phyloP scores from a whole-genome alignment of 2,797 vertebrate genomes.

The Notoglanidium macrostoma region DNA sequence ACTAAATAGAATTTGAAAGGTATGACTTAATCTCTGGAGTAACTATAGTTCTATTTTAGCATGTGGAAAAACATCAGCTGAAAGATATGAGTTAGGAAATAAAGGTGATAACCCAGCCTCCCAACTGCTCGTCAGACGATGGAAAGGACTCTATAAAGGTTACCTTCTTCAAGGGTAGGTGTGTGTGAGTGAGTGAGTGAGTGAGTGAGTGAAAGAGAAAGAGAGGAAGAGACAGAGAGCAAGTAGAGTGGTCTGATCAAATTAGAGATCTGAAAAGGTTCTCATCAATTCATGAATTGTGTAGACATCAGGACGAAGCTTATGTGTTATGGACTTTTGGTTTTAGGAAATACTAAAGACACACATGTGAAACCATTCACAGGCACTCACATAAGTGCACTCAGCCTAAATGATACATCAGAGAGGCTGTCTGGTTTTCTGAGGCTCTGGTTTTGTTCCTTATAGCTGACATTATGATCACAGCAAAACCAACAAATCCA shows the following conservation, averaged over 20 bases:
- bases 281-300: slow-evolving; percentile 43
- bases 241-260: slow-evolving; percentile 39
- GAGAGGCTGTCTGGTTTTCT: slow-evolving; percentile 11
- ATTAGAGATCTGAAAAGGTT: slow-evolving; percentile 50
- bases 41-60: slow-evolving; percentile 47
- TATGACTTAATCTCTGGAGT: slow-evolving; percentile 49
- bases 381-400: slow-evolving; percentile 36
- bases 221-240: neutral
- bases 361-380: slow-evolving; percentile 29
- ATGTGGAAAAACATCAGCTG: slow-evolving; percentile 44
- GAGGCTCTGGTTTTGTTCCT: slow-evolving; percentile 9
- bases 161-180: slow-evolving; percentile 48
- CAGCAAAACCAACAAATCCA: slow-evolving; percentile 32
- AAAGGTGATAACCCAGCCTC: slow-evolving; percentile 48
- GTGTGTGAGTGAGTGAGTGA: neutral
- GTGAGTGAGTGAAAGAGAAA: neutral
- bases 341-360: slow-evolving; percentile 43
- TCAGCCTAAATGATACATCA: slow-evolving; percentile 27
- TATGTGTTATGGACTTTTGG: slow-evolving; percentile 41
- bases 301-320: slow-evolving; percentile 40
- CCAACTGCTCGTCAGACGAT: slow-evolving; percentile 44
- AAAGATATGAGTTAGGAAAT: slow-evolving; percentile 54
- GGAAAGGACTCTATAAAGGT: slow-evolving; percentile 44
- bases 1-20: slow-evolving; percentile 46
- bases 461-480: slow-evolving; percentile 28